phyloP scores from a whole-genome alignment of 2,113 vertebrate species.

The Otus sunia region DNA sequence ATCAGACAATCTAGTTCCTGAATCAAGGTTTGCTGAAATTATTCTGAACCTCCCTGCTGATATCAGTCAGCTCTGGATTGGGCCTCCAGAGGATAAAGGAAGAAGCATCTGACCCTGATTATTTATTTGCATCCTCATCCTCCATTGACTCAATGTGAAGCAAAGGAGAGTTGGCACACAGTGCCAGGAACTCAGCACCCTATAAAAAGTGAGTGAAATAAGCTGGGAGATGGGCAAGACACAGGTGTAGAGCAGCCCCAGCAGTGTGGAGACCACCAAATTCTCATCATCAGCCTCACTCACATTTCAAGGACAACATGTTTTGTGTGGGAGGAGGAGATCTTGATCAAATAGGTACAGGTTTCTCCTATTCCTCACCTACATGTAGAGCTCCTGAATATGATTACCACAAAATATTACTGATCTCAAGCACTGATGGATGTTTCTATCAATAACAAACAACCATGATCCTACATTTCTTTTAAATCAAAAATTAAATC shows the following conservation, averaged over 20 bases:
- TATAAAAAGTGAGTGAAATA: background rate
- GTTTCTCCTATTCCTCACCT: background rate
- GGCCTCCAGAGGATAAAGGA: background rate
- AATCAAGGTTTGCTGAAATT: background rate
- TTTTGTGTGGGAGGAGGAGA: background rate
- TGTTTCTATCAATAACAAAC: background rate
- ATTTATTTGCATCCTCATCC: background rate
- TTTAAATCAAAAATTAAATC: background rate
- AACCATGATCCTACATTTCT: background rate
- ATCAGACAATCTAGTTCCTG: background rate
- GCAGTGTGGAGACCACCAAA: background rate
- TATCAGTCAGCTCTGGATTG: background rate
- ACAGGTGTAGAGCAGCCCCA: background rate
- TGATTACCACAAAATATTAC: background rate
- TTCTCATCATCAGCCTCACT: background rate
- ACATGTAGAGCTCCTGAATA: background rate
- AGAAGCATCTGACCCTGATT: background rate
- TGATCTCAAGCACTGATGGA: background rate
- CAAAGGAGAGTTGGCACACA: background rate
- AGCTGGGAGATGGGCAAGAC: background rate
- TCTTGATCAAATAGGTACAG: background rate
- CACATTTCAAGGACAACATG: background rate
- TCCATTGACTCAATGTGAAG: background rate
- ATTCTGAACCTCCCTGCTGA: background rate
- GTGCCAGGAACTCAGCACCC: background rate